Conservation (phyloP, 92 coral and sea anemone species). For the Pocillopora grandis region DNA sequence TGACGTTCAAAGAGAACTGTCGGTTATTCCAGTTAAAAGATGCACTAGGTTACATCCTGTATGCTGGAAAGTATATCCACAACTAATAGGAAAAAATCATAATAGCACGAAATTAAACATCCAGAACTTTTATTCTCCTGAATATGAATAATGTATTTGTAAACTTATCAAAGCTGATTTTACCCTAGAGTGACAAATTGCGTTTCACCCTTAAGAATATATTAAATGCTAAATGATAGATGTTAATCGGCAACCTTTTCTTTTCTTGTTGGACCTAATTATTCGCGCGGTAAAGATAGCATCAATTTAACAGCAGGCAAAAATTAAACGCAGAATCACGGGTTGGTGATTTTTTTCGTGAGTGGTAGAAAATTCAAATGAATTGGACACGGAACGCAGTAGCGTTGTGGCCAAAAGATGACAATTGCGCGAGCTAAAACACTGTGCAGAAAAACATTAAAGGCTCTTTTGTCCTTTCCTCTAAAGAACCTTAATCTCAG, state of each 20-base stretch:
- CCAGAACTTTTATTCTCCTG: slow-evolving; percentile 10
- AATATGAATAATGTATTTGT: slow-evolving; percentile 5
- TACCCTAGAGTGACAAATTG: slow-evolving; percentile 15
- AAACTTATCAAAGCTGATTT: slow-evolving; percentile 18
- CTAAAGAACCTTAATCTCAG: not conserved
- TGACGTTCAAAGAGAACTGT: slow-evolving; percentile 6
- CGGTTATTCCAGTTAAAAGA: not conserved
- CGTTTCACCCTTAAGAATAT: not conserved
- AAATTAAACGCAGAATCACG: not conserved
- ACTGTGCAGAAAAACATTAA: not conserved
- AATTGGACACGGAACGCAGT: not conserved
- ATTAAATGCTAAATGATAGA: not conserved
- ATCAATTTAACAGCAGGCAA: not conserved
- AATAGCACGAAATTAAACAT: not conserved
- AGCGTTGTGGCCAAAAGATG: not conserved
- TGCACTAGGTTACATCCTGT: not conserved
- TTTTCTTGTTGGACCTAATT: slow-evolving; percentile 8
- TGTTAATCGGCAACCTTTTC: slow-evolving; percentile 13
- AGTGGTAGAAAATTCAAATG: not conserved
- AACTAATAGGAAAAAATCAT: not conserved
- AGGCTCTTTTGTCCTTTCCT: not conserved
- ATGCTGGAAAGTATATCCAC: not conserved
- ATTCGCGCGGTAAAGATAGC: slow-evolving; percentile 17
- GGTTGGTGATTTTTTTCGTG: not conserved
- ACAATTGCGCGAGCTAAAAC: not conserved